phyloP scores from a whole-genome alignment of 2,888 invertebrate species.

The Halictus quadricinctus region DNA sequence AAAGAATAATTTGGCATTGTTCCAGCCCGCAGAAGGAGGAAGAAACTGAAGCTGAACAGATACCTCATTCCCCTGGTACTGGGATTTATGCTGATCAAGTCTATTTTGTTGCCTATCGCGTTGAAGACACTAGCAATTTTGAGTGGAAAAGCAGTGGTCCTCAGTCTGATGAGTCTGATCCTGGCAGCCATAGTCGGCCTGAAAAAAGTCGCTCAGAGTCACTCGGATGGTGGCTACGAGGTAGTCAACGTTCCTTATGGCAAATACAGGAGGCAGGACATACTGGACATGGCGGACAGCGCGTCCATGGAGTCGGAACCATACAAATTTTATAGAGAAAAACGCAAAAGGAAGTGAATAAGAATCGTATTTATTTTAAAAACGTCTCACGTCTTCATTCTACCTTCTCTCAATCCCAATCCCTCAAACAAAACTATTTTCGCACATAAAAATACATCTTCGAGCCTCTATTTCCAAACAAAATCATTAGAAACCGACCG shows the following conservation, averaged over 20 bases:
- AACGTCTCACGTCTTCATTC: not conserved
- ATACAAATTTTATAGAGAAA: conserved; percentile 77
- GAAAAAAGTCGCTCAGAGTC: conserved; percentile 83
- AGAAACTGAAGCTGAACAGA: conserved; percentile 83
- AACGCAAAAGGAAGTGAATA: conserved; percentile 65
- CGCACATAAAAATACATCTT: not conserved
- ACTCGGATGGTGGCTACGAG: conserved; percentile 62
- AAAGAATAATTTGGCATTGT: conserved; percentile 9
- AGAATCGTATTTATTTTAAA: not conserved
- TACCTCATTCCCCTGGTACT: conserved; percentile 86
- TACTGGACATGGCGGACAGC: conserved; percentile 67
- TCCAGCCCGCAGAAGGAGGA: conserved; percentile 76
- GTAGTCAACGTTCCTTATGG: conserved; percentile 68
- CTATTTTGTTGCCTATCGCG: conserved; percentile 87
- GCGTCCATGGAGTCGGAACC: conserved; percentile 72
- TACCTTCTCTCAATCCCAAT: too few relatives aligned
- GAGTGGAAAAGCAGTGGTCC: conserved; percentile 85
- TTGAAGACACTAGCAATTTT: conserved; percentile 88
- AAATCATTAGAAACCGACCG: not conserved
- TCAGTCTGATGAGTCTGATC: conserved; percentile 84
- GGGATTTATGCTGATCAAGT: conserved; percentile 87
- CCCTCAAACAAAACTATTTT: not conserved
- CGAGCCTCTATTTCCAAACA: not conserved
- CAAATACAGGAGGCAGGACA: conserved; percentile 78
- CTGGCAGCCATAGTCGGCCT: conserved; percentile 86